Evolutionary conservation across 2,113 vertebrate species (phyloP).

Genomic region (Todiramphus saurophagus): DNA sequence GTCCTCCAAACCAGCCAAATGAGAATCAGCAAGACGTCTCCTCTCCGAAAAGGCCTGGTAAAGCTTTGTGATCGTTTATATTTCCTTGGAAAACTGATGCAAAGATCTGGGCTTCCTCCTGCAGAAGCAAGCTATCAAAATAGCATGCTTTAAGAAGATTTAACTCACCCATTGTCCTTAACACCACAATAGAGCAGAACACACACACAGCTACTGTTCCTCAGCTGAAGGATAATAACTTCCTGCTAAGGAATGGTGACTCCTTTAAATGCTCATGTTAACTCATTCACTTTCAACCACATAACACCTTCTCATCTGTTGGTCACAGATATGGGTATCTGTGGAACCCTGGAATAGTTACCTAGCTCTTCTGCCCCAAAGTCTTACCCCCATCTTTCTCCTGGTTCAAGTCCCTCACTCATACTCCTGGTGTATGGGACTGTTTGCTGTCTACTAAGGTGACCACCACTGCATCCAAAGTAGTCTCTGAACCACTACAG

Average conservation of each 20-base stretch:
- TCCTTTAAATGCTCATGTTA: background rate
- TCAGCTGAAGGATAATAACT: conserved; percentile 46
- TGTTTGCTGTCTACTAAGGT: fast-evolving
- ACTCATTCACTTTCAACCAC: conserved; percentile 41
- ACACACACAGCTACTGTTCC: conserved; percentile 19
- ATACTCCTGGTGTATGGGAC: background rate
- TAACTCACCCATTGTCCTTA: conserved; percentile 36
- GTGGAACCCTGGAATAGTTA: background rate
- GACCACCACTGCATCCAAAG: background rate
- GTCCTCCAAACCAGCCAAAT: background rate
- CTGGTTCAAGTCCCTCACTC: background rate
- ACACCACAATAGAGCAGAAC: conserved; percentile 9
- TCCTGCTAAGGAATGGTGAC: conserved; percentile 22
- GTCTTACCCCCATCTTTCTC: background rate
- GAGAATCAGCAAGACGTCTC: background rate
- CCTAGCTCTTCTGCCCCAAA: background rate
- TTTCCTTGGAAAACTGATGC: background rate
- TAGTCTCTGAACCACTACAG: background rate
- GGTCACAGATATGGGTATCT: background rate
- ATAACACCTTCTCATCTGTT: too few species aligned
- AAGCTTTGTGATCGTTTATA: background rate
- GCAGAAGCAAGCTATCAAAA: conserved; percentile 12
- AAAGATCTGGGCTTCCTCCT: background rate
- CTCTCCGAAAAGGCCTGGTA: background rate
- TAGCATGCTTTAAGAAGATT: background rate